Conservation (phyloP, 1,140 invertebrate genomes). For the Nymphalis io region DNA sequence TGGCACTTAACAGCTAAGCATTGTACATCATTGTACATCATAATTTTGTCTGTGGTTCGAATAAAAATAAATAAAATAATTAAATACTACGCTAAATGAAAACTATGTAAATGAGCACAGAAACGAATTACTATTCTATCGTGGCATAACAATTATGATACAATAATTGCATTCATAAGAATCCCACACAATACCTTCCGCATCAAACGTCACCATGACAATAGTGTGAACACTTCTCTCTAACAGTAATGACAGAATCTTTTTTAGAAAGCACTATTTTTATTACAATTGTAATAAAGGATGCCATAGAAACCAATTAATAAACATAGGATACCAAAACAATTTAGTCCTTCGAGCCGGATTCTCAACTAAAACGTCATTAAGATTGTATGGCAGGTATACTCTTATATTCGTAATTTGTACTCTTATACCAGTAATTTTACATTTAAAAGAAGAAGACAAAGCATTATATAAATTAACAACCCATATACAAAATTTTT, state of each 20-base stretch:
- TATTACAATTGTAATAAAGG: too few species aligned
- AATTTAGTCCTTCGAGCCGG: neutral
- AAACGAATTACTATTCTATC: neutral
- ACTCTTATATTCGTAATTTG: too few species aligned
- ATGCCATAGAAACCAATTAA: too few species aligned
- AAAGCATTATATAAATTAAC: too few species aligned
- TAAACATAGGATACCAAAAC: too few species aligned
- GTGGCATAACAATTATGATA: slow-evolving; percentile 10
- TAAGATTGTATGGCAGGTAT: neutral
- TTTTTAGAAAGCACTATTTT: slow-evolving; percentile 1
- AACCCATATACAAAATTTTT: too few species aligned
- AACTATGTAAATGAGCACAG: neutral
- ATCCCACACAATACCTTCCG: neutral
- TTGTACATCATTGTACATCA: too few species aligned
- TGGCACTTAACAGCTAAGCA: too few species aligned
- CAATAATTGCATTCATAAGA: neutral
- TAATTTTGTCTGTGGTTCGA: too few species aligned
- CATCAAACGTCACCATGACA: neutral
- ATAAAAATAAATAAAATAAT: too few species aligned
- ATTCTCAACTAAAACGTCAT: neutral
- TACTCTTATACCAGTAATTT: too few species aligned
- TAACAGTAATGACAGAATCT: neutral
- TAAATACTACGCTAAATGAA: neutral
- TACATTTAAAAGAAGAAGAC: too few species aligned
- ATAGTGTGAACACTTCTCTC: neutral